Evolutionary conservation across 1,140 invertebrate species (phyloP).

Genomic region (Hetaerina americana): DNA sequence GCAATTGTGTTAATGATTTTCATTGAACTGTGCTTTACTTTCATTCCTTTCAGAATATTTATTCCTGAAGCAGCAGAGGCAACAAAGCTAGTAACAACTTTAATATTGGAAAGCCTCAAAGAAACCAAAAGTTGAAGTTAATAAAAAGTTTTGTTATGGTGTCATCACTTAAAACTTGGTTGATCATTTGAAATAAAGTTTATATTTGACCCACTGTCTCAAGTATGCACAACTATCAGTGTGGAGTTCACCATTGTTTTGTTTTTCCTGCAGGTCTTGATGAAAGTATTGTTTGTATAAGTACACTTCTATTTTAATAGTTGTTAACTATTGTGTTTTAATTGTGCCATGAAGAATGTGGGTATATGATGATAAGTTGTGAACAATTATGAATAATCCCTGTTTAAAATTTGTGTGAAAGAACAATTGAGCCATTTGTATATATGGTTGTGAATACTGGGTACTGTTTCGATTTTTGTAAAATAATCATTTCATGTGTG

Average conservation of each 20-base stretch:
- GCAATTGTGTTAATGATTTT: neutral
- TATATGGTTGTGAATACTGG: too few species aligned
- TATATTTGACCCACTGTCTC: neutral
- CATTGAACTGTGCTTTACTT: neutral
- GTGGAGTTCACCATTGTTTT: neutral
- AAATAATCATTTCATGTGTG: too few species aligned
- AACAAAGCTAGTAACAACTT: constrained; percentile 64
- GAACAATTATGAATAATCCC: too few species aligned
- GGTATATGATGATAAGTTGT: too few species aligned
- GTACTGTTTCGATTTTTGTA: too few species aligned
- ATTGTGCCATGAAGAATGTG: too few species aligned
- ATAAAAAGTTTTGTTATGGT: neutral
- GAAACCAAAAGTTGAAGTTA: neutral
- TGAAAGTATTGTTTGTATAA: too few species aligned
- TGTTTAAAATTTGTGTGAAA: too few species aligned
- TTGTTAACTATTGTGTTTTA: too few species aligned
- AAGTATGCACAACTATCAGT: neutral
- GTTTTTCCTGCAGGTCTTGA: too few species aligned
- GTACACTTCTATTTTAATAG: too few species aligned
- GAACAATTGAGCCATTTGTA: too few species aligned
- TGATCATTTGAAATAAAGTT: neutral
- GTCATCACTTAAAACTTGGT: neutral
- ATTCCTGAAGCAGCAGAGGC: constrained; percentile 85
- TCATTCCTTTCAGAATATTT: constrained; percentile 45
- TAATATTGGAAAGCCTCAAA: constrained; percentile 43